Evolutionary conservation across 2,113 vertebrate species (phyloP), one percentile per base, ranked within the genome.

Genomic region (Tyrannus savana): DNA sequence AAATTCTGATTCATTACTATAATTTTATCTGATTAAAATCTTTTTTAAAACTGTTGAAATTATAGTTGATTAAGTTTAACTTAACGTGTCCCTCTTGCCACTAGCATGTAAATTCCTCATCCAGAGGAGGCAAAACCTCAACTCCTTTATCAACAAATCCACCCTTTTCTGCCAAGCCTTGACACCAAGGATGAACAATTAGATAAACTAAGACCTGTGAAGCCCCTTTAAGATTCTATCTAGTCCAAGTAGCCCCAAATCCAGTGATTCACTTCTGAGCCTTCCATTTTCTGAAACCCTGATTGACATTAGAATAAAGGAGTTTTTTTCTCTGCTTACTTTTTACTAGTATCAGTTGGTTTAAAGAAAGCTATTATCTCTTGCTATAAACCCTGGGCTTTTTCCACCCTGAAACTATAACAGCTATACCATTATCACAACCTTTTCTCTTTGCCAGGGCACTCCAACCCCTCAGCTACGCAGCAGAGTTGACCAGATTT

Each of bases 171-270:
- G 66, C 17, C 50, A 87, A 67, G 28, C n/a, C 52, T 62, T 53
- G 23, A 53, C 21, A 58, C 12, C 2, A 24, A 90, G 35, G 31
- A 27, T 64, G 16, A 14, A 33, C 0, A 0, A 33, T 28, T 27
- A 49, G 9, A 49, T 56, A 11, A 87, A 16, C 19, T 71, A 81
- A 89, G 71, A 89, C 9, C 42, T 62, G 30, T 33, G 25, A 87
- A 67, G 14, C 7, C 24, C 6, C 12, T 74, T 58, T 78, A 42
- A 66, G 63, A 11, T 12, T 74, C 1, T n/a, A 5, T 46, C 1
- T 35, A 12, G 13, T 35, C 31, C 52, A 23, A 9, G 6, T 10
- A 80, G 24, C 8, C 24, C 8, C 27, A 79, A 50, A 80, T 8
- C 3, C 16, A 56, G 12, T 7, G 30, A 24, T 46, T 73, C 12